phyloP scores from a whole-genome alignment of 2,113 vertebrate genomes.

The Cercopithecus mona region DNA sequence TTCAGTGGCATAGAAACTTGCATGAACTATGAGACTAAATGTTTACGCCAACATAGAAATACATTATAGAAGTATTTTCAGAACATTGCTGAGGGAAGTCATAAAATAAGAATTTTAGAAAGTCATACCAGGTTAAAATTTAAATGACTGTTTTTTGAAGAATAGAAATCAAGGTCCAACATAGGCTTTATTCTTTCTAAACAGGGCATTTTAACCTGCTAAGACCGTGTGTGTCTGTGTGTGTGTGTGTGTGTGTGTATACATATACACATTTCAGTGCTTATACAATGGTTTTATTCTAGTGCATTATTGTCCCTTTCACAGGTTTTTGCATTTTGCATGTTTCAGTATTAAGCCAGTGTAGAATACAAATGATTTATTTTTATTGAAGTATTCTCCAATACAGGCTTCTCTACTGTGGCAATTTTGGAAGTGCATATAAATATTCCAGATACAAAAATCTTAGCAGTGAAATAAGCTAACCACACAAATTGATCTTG shows the following conservation, averaged over 20 bases:
- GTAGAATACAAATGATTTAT: background rate
- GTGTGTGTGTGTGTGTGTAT: rapidly evolving
- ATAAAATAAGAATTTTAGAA: background rate
- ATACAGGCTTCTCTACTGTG: background rate
- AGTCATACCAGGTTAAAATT: background rate
- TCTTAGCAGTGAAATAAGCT: slow-evolving; percentile 61
- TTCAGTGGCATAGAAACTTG: background rate
- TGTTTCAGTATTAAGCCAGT: background rate
- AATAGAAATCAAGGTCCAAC: background rate
- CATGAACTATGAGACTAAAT: background rate
- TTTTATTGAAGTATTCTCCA: slow-evolving; percentile 37
- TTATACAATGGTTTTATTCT: background rate
- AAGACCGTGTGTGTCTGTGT: background rate
- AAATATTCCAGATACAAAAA: slow-evolving; percentile 59
- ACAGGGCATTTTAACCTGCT: background rate
- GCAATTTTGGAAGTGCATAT: slow-evolving; percentile 21
- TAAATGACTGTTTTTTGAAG: background rate
- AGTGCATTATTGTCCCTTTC: background rate
- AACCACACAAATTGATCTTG: slow-evolving; percentile 71
- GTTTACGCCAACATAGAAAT: background rate
- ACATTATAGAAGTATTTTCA: background rate
- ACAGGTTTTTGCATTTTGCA: background rate
- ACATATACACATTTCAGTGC: no score
- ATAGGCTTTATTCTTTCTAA: background rate
- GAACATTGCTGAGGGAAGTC: background rate